phyloP scores from a whole-genome alignment of 2,888 invertebrate species.

The Hypena proboscidalis region DNA sequence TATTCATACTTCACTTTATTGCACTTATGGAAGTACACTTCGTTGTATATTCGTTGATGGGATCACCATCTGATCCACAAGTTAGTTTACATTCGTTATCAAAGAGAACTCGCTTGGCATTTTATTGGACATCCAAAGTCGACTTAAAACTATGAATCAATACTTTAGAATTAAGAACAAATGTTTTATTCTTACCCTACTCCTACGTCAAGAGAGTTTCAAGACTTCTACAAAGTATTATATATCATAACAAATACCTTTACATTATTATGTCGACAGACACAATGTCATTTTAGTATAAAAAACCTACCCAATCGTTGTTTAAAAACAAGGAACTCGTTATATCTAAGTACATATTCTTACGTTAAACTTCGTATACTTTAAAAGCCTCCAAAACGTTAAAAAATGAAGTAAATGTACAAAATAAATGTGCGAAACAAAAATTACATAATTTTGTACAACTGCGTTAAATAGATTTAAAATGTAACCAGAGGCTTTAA shows the following conservation, averaged over 20 bases:
- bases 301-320: conserved; percentile 65
- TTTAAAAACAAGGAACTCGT: conserved; percentile 76
- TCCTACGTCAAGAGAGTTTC: conserved; percentile 40
- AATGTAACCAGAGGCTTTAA: conserved; percentile 33
- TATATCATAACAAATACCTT: conserved; percentile 50
- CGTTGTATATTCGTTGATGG: conserved; percentile 72
- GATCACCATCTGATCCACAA: conserved; percentile 45
- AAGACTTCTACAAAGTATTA: conserved; percentile 50
- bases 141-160: conserved; percentile 38
- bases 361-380: conserved; percentile 81
- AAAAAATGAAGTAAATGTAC: conserved; percentile 57
- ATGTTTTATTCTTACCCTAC: conserved; percentile 32
- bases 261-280: conserved; percentile 34
- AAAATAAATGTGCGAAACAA: conserved; percentile 66
- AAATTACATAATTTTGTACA: conserved; percentile 73
- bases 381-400: conserved; percentile 83
- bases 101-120: conserved; percentile 32
- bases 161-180: conserved; percentile 27
- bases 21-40: conserved; percentile 84
- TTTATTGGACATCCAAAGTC: conserved; percentile 34
- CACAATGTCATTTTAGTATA: conserved; percentile 49
- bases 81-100: conserved; percentile 50
- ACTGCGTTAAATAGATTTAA: conserved; percentile 43
- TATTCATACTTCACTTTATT: conserved; percentile 77
- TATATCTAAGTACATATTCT: conserved; percentile 83